phyloP scores from a whole-genome alignment of 2,888 invertebrate species.

The Pherbina coryleti region DNA sequence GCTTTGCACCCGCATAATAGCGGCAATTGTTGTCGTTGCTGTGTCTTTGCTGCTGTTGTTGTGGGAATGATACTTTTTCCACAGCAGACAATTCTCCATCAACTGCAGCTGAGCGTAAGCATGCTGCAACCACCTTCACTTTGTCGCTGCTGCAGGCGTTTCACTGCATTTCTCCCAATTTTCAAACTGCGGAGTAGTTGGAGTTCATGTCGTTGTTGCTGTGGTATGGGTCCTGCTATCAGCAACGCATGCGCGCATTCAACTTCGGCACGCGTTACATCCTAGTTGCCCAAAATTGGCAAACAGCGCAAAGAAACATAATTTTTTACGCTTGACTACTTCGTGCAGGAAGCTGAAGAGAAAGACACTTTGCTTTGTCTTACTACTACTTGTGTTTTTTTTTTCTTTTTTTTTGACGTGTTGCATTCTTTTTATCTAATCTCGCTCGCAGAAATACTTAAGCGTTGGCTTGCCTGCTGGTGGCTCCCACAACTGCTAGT shows the following conservation, averaged over 20 bases:
- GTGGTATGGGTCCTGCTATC: slow-evolving; percentile 17
- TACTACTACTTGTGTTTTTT: background rate
- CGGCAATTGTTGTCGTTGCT: slow-evolving; percentile 4
- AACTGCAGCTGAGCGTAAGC: background rate
- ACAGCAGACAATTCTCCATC: background rate
- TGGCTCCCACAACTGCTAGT: background rate
- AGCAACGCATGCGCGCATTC: slow-evolving; percentile 27
- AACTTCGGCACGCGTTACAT: slow-evolving; percentile 32
- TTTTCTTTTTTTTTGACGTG: background rate
- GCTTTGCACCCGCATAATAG: slow-evolving; percentile 25
- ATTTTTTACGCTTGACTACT: slow-evolving; percentile 38
- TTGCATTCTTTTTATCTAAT: slow-evolving; percentile 25
- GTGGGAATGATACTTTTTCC: slow-evolving; percentile 11
- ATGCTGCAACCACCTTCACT: slow-evolving; percentile 14
- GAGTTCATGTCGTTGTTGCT: background rate
- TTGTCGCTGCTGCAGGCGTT: slow-evolving; percentile 4
- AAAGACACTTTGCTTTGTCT: background rate
- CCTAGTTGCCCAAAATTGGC: slow-evolving; percentile 38
- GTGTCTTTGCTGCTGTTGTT: background rate
- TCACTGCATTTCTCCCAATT: background rate
- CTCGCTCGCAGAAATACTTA: background rate
- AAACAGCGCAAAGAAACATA: slow-evolving; percentile 14
- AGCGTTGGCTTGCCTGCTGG: background rate
- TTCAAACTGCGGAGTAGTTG: background rate
- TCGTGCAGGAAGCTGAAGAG: background rate